phyloP scores from a whole-genome alignment of 2,888 invertebrate species.

The Rotaria sp. region DNA sequence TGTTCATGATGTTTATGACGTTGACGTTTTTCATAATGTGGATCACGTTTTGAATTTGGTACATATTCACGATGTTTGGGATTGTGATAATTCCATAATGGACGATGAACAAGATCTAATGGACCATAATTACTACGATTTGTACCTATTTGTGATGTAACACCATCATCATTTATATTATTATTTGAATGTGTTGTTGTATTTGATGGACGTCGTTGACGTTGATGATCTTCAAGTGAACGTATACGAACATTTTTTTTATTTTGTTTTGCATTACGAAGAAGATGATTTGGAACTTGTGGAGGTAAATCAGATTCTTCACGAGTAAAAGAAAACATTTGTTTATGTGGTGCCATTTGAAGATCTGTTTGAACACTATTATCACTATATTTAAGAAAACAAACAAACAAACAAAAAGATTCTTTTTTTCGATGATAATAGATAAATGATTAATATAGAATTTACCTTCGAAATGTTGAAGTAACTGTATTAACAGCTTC shows the following conservation, averaged over 20 bases:
- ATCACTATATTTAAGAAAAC: not conserved
- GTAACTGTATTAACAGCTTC: constrained; percentile 19
- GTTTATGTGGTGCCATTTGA: not conserved
- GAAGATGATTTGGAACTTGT: constrained; percentile 1
- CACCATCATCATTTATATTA: not conserved
- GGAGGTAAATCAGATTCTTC: constrained; percentile 20
- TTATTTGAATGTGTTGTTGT: not conserved
- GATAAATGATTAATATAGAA: no score
- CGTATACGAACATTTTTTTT: constrained; percentile 17
- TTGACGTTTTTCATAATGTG: constrained; percentile 33
- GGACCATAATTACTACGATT: constrained; percentile 22
- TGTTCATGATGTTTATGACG: not conserved
- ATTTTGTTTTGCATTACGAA: not conserved
- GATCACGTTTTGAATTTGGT: constrained; percentile 35
- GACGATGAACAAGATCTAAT: constrained; percentile 12
- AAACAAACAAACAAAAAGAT: no score
- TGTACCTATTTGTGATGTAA: not conserved
- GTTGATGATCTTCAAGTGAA: not conserved
- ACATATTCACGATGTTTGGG: constrained; percentile 25
- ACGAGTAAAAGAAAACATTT: not conserved
- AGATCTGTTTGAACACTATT: constrained; percentile 26
- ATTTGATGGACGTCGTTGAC: not conserved
- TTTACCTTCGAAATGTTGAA: constrained; percentile 16
- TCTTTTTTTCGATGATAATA: no score
- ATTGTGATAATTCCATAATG: constrained; percentile 40